Evolutionary conservation across 2,113 vertebrate genomes (phyloP).

Genomic region (Xiphias gladius): DNA sequence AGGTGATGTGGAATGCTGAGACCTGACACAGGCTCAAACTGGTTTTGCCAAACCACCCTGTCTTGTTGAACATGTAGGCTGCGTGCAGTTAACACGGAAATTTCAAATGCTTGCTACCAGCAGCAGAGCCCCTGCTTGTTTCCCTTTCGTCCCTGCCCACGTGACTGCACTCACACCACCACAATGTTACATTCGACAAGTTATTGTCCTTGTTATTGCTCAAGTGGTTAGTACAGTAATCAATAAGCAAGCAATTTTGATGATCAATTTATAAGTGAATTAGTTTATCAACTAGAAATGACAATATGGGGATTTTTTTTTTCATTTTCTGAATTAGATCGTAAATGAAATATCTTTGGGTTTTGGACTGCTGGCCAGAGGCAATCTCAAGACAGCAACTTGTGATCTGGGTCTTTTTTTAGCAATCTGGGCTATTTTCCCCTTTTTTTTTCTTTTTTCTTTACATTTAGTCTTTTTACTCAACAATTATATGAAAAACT

Average conservation of each 20-base stretch:
- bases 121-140: not conserved
- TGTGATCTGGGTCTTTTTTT: not conserved
- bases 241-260: not conserved
- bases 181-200: not conserved
- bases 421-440: too few relatives aligned
- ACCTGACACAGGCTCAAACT: not conserved
- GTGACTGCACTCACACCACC: not conserved
- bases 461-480: not conserved
- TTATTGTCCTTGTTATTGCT: not conserved
- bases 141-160: not conserved
- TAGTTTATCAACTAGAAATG: not conserved
- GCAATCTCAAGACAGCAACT: not conserved
- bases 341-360: not conserved
- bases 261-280: not conserved
- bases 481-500: not conserved
- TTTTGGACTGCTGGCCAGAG: not conserved
- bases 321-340: not conserved
- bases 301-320: too few relatives aligned
- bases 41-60: not conserved
- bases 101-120: not conserved
- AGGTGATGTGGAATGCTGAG: constrained; percentile 28
- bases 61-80: not conserved
- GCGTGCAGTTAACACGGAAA: not conserved
- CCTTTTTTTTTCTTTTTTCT: too few relatives aligned
- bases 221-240: not conserved